Evolutionary conservation across 1,140 invertebrate genomes (phyloP), one percentile per base, ranked within the genome.

Genomic region (Ptiloglossa arizonensis): DNA sequence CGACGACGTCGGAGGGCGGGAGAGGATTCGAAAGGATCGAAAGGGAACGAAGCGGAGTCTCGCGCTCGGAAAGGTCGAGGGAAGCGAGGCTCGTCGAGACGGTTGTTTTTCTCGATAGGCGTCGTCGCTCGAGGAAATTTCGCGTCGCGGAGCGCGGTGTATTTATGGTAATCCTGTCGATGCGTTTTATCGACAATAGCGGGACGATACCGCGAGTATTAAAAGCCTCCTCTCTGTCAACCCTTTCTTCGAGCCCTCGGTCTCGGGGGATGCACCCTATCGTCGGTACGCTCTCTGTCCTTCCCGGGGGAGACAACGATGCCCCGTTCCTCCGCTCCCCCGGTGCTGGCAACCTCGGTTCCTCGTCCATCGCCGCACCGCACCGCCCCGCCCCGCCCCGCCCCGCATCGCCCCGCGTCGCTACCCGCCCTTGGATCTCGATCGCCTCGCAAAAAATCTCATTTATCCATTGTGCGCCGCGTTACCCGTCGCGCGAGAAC

Each of bases 391-490:
- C n/a, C n/a, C n/a, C n/a, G n/a, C n/a, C n/a, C n/a, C n/a, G n/a
- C n/a, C n/a, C n/a, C n/a, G n/a, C n/a, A n/a, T n/a, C n/a, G n/a
- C n/a, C n/a, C n/a, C n/a, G n/a, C n/a, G 63, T 52, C 64, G 57
- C 81, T 73, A 84, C 82, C 81, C 81, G 79, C 85, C 88, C 86
- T 89, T 79, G 83, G 86, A 90, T 91, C 90, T 90, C 90, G 90
- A 91, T 91, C 90, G 90, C 80, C n/a, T 91, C 87, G 87, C 88
- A 90, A 91, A 92, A 91, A 91, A 92, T 91, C 90, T 91, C 91
- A 91, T 92, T 92, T 91, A 90, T 90, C 89, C 87, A 92, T 92
- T 91, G 90, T 92, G 83, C 77, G 56, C 72, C 80, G 88, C 83
- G 88, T 88, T 89, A 88, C 81, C 67, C 75, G 72, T 27, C 52